phyloP scores from a whole-genome alignment of 2,888 invertebrate species.

The Sclerodermus sp. region DNA sequence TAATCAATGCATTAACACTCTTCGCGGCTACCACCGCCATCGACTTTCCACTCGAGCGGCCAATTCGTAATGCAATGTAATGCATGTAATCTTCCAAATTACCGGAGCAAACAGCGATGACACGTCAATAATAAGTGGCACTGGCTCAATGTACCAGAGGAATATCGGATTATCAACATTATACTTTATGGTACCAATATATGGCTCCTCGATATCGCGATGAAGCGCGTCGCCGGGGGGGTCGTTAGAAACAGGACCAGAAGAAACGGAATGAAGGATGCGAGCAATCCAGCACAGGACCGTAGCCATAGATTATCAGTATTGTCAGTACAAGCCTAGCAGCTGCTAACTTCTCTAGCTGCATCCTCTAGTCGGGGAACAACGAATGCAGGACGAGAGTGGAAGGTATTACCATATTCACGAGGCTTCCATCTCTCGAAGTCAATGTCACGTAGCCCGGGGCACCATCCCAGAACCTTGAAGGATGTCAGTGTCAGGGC shows the following conservation, averaged over 20 bases:
- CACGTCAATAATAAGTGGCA: too few relatives aligned
- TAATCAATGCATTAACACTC: too few relatives aligned
- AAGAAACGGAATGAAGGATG: too few relatives aligned
- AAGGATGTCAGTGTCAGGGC: slow-evolving; percentile 53
- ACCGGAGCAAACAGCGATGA: too few relatives aligned
- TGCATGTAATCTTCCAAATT: too few relatives aligned
- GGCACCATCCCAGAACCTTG: slow-evolving; percentile 38
- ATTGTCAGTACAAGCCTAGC: slow-evolving; percentile 12
- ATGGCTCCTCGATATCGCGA: too few relatives aligned
- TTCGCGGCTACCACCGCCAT: too few relatives aligned
- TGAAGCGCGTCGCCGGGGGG: too few relatives aligned
- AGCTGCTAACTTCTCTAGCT: not conserved
- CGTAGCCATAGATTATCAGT: slow-evolving; percentile 2
- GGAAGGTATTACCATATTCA: slow-evolving; percentile 44
- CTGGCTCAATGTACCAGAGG: too few relatives aligned
- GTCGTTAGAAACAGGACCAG: too few relatives aligned
- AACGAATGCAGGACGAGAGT: not conserved
- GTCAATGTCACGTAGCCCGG: slow-evolving; percentile 45
- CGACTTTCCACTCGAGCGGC: not conserved
- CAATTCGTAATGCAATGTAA: not conserved
- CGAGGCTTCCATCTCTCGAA: slow-evolving; percentile 39
- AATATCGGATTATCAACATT: too few relatives aligned
- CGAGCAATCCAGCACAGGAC: not conserved
- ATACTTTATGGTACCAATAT: too few relatives aligned
- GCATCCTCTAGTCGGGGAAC: not conserved